Evolutionary conservation across 2,113 vertebrate species (phyloP), one percentile per base, ranked within the genome.

Genomic region (Acanthochromis polyacanthus): DNA sequence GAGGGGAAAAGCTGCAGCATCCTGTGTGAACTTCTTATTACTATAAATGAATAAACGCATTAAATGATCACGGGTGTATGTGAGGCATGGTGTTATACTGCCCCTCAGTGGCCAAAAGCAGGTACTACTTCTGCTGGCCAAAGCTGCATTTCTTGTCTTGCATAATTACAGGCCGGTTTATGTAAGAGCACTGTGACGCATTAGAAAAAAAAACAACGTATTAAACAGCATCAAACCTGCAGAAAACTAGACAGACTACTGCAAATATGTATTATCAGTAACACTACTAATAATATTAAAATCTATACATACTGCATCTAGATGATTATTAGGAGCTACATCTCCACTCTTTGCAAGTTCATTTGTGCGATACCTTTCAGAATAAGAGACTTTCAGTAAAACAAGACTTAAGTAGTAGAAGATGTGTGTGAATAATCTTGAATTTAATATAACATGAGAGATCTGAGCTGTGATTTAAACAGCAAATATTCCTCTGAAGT

Each of bases 91-190:
- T 71, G 45, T 53, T 64, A 61, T 83, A 69, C 83, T 72, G 74
- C 71, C 80, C 3, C 74, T 1, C 6, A 48, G 80, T 82, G 90
- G 84, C 1, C 8, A 48, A 17, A 23, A 5, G 0, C 0, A 3
- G 10, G 28, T 19, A 78, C 57, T 82, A 36, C 78, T 1, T 0
- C 46, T 10, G 2, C 22, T 8, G 48, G 5, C n/a, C 38, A 14
- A 7, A 14, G 3, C 75, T 19, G 67, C 25, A n/a, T 48, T 55
- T 58, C 12, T 10, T n/a, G 0, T 50, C 75, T 91, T 88, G 84
- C 80, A 84, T 88, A 89, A 91, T 89, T 76, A 74, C 43, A 64
- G 56, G 12, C 22, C 40, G 58, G 70, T 92, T 89, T 89, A 88
- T 81, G 6, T 88, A 83, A 91, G 67, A 73, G 16, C 70, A 8